Evolutionary conservation across 2,113 vertebrate species (phyloP).

Genomic region (Ictidomys tridecemlineatus): DNA sequence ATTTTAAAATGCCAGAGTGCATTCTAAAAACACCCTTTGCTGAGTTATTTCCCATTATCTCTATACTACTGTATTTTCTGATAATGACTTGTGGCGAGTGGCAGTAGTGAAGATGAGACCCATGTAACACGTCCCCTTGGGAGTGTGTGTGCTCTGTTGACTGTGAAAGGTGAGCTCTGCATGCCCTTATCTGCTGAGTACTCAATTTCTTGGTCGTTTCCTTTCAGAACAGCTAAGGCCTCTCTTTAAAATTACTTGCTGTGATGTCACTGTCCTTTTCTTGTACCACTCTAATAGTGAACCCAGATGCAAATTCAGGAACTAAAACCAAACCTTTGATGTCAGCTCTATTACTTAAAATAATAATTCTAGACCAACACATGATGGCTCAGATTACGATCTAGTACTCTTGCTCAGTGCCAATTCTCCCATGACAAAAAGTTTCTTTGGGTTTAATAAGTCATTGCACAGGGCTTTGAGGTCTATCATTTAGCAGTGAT

Average conservation of each 20-base stretch:
- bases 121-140: background rate
- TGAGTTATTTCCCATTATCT: background rate
- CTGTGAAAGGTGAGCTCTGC: background rate
- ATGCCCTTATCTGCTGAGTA: background rate
- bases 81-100: background rate
- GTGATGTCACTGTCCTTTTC: background rate
- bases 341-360: background rate
- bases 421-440: background rate
- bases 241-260: background rate
- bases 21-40: background rate
- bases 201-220: background rate
- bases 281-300: background rate
- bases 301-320: background rate
- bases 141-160: accelerated
- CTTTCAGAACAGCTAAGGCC: background rate
- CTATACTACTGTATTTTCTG: background rate
- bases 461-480: background rate
- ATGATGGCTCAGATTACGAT: background rate
- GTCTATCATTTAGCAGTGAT: background rate
- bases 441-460: background rate
- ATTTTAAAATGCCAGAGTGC: constrained; percentile 18
- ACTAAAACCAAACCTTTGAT: background rate
- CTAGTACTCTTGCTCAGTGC: background rate
- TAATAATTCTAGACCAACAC: background rate
- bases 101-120: background rate